These are phyloP conservation scores for Urocitellus parryii DNA, from an alignment of 2,113 vertebrate genomes.

Conservation along the genomic window DNA sequence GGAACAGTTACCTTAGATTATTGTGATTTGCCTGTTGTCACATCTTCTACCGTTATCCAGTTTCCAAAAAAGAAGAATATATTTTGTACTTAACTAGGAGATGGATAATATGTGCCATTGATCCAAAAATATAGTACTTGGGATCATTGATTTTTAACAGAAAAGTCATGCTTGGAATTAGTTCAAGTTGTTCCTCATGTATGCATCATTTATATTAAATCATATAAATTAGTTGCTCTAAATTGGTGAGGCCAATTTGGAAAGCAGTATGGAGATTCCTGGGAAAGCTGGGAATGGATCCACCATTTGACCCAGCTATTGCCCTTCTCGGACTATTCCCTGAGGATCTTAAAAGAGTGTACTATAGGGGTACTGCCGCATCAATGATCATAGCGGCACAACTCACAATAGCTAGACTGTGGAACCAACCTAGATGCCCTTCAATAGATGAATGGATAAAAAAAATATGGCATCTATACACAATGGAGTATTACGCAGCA, in stretches of 20 bases:
- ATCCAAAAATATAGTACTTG: conserved; percentile 15
- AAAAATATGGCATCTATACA: too few species aligned
- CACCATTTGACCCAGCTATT: too few species aligned
- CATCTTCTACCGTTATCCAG: neutral
- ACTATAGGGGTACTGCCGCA: too few species aligned
- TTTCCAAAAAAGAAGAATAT: neutral
- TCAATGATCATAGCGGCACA: too few species aligned
- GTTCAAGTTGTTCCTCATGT: neutral
- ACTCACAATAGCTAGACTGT: too few species aligned
- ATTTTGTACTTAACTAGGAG: neutral
- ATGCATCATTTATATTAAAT: conserved; percentile 34
- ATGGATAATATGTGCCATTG: neutral
- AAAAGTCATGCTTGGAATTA: conserved; percentile 2
- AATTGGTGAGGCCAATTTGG: neutral
- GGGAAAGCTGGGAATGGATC: too few species aligned
- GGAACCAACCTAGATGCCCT: too few species aligned
- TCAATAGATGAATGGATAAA: too few species aligned
- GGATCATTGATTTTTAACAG: conserved; percentile 33
- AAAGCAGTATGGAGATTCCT: too few species aligned
- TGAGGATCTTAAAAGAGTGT: too few species aligned
- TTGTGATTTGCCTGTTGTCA: neutral
- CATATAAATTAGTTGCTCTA: neutral
- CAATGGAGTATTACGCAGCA: too few species aligned
- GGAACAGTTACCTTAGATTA: neutral
- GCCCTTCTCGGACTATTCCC: too few species aligned